Conservation (phyloP, 1,140 invertebrate genomes). For the Drosophila azteca region DNA sequence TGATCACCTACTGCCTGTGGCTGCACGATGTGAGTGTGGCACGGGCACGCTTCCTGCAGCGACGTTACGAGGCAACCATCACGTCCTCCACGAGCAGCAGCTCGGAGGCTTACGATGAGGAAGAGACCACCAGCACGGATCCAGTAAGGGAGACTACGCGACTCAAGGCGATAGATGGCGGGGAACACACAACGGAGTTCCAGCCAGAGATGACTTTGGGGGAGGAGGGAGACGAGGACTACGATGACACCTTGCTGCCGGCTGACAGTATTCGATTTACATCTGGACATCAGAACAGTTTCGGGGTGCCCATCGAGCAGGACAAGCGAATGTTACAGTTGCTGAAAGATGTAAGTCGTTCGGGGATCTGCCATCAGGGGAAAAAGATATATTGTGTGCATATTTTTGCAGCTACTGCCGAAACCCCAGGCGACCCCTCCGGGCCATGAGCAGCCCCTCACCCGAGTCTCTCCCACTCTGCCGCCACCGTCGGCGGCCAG, state of each 20-base stretch:
- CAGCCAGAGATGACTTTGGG: conserved; percentile 22
- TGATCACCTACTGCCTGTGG: conserved; percentile 81
- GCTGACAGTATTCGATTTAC: conserved; percentile 84
- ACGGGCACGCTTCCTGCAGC: conserved; percentile 64
- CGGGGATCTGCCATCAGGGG: too few relatives aligned
- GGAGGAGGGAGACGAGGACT: conserved; percentile 12
- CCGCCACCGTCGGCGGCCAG: conserved; percentile 82
- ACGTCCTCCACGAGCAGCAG: conserved; percentile 37
- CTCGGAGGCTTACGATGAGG: conserved; percentile 33
- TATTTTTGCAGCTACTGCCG: conserved; percentile 57
- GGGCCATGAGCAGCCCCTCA: conserved; percentile 84
- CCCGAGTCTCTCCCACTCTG: conserved; percentile 86
- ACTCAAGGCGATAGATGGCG: conserved; percentile 47
- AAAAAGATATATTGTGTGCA: neutral
- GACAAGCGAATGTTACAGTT: conserved; percentile 83
- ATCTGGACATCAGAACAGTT: conserved; percentile 86
- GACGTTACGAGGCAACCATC: conserved; percentile 57
- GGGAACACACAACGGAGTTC: conserved; percentile 13
- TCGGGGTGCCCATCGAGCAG: conserved; percentile 86
- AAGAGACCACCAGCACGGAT: conserved; percentile 36
- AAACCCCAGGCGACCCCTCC: conserved; percentile 70
- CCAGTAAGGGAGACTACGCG: conserved; percentile 51
- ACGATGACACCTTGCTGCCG: conserved; percentile 69
- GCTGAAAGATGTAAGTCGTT: conserved; percentile 81
- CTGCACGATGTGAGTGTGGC: conserved; percentile 78